phyloP scores from a whole-genome alignment of 1,140 invertebrate genomes.

The Teleopsis dalmanni region DNA sequence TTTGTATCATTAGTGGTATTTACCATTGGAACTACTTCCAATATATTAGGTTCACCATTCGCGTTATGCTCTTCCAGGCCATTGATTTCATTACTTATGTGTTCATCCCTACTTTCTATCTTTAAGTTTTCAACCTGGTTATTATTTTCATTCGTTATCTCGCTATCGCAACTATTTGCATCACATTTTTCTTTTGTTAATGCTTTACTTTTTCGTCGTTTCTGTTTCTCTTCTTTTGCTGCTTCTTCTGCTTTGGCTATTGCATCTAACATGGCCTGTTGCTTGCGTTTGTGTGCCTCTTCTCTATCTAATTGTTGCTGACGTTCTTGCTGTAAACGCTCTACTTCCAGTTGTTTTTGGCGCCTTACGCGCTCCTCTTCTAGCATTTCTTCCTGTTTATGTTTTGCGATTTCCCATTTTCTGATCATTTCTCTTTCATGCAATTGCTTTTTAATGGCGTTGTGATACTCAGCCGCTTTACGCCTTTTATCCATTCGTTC shows the following conservation, averaged over 20 bases:
- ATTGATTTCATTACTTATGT: not conserved
- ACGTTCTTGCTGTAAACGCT: constrained; percentile 49
- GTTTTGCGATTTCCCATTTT: constrained; percentile 52
- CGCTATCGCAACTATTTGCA: not conserved
- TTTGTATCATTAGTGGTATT: too few species aligned
- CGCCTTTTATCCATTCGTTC: constrained; percentile 56
- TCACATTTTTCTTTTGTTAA: not conserved
- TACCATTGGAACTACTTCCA: too few species aligned
- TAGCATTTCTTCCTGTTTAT: constrained; percentile 51
- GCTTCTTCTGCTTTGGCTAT: constrained; percentile 49
- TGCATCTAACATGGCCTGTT: constrained; percentile 49
- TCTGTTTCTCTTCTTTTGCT: constrained; percentile 46
- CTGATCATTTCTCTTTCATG: constrained; percentile 54
- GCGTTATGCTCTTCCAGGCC: not conserved
- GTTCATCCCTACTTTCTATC: not conserved
- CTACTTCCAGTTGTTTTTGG: constrained; percentile 52
- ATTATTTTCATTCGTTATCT: not conserved
- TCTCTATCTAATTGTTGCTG: constrained; percentile 48
- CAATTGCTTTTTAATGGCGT: constrained; percentile 59
- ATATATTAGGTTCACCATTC: not conserved
- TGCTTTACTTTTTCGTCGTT: constrained; percentile 27
- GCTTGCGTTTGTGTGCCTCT: constrained; percentile 48
- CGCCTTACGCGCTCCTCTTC: constrained; percentile 54
- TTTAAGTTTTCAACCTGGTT: not conserved
- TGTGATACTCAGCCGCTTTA: constrained; percentile 58